Evolutionary conservation across 2,797 vertebrate species (phyloP), one percentile per base, ranked within the genome.

Genomic region (Simalia tracyae): DNA sequence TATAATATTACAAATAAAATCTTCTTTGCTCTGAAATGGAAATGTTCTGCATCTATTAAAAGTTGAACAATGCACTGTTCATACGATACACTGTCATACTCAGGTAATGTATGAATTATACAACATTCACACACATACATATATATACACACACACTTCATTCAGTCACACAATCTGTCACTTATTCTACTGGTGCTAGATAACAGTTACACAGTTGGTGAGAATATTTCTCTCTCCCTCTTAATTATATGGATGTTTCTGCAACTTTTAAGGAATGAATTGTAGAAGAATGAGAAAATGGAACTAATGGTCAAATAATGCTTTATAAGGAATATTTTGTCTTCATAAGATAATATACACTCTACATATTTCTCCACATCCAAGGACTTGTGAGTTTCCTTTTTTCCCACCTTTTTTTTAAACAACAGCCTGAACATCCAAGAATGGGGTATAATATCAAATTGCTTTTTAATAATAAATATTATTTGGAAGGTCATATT

Each of bases 231-330:
- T 3, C 36, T 42, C 17, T 42, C 36, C 46, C 36, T 46, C 72
- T 76, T 19, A 76, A 22, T 76, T 81, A 76, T 76, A 42, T 42
- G 22, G 19, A 46, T 81, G 36, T 42, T 81, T 81, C 31, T 72
- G 31, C 11, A 36, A 28, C 26, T 42, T 26, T 28, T 36, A 89
- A 89, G 57, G 15, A 57, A 54, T n/a, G 26, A 90, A 24, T 63
- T 95, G 10, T 88, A 60, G 93, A 91, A 93, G 93, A 93, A 31
- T 9, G 1, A 36, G 54, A 28, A 2, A 54, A 5, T 89, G 15
- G 10, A 90, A 85, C 92, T 87, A 88, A 88, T 93, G 90, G 81
- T 87, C 22, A 90, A 50, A 91, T 2, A 91, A 36, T 93, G 54
- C 17, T 93, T 91, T 57, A 95, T 0, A 0, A 14, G 42, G 0